Percentiles rank a stretch among this genome's conserved stretches.
phyloP scores from a whole-genome alignment of 2,888 invertebrate genomes.

The Volucella inanis region DNA sequence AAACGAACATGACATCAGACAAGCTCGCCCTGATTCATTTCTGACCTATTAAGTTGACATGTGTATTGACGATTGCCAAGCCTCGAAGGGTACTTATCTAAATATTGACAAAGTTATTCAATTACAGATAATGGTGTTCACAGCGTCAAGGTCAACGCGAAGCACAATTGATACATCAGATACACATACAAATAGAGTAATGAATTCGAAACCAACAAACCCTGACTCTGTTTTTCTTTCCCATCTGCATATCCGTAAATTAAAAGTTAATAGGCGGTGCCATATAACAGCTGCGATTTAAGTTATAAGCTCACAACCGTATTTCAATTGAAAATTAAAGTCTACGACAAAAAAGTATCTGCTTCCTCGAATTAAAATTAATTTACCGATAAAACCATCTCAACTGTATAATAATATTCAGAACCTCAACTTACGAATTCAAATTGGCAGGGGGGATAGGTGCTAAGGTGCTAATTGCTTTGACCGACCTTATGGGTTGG shows the following conservation, averaged over 20 bases:
- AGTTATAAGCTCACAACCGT: neutral
- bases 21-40: too few relatives aligned
- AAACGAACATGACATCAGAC: too few relatives aligned
- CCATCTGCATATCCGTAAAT: constrained; percentile 19
- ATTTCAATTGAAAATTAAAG: neutral
- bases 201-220: constrained; percentile 9
- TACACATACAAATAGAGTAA: neutral
- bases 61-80: too few relatives aligned
- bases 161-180: neutral
- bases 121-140: neutral
- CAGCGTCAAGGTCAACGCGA: constrained; percentile 13
- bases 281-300: neutral
- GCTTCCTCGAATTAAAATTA: neutral
- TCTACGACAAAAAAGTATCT: neutral
- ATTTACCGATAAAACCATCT: neutral
- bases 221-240: neutral
- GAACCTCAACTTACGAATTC: neutral
- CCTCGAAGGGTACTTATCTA: too few relatives aligned
- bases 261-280: constrained; percentile 16
- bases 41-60: too few relatives aligned
- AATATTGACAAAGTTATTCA: constrained; percentile 3
- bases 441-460: neutral
- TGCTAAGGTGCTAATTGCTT: constrained; percentile 7
- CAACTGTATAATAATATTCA: neutral
- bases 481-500: neutral